Evolutionary conservation across 2,113 vertebrate species (phyloP).

Genomic region (Synchiropus splendidus): DNA sequence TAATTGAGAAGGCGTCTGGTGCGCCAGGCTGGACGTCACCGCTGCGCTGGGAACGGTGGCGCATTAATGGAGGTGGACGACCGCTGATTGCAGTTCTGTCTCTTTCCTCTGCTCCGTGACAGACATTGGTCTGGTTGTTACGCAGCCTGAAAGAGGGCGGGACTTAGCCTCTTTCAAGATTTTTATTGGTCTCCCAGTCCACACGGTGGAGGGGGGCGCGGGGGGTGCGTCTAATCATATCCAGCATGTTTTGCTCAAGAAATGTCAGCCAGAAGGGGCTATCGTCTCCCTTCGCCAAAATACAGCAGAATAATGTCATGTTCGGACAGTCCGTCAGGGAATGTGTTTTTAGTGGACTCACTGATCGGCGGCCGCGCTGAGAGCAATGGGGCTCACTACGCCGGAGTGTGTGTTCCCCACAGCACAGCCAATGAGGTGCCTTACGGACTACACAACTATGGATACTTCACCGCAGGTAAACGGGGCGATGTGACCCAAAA

Average conservation of each 20-base stretch:
- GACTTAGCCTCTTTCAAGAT: constrained; percentile 68
- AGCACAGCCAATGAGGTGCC: constrained; percentile 77
- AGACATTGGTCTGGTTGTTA: constrained; percentile 75
- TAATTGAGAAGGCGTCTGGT: constrained; percentile 13
- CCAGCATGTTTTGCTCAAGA: constrained; percentile 99
- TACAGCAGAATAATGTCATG: constrained; percentile 99
- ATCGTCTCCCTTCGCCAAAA: constrained; percentile 97
- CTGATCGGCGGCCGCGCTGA: constrained; percentile 91
- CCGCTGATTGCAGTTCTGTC: constrained; percentile 51
- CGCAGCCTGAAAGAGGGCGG: constrained; percentile 84
- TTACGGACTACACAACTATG: constrained; percentile 94
- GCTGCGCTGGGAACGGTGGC: constrained; percentile 27
- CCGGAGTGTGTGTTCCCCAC: constrained; percentile 83
- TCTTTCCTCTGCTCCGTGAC: constrained; percentile 72
- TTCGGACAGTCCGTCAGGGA: constrained; percentile 93
- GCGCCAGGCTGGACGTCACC: constrained; percentile 20
- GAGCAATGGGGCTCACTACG: constrained; percentile 77
- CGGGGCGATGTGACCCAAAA: constrained; percentile 79
- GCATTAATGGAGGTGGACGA: constrained; percentile 49
- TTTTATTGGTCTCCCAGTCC: constrained; percentile 85
- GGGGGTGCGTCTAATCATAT: constrained; percentile 97
- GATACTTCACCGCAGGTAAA: constrained; percentile 86
- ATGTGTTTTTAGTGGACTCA: constrained; percentile 97
- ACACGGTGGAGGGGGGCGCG: constrained; percentile 80
- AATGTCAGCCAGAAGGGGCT: constrained; percentile 99